phyloP scores from a whole-genome alignment of 30 jellyfish, hydroid and myxozoan genomes.

The Sanderia malayensis region DNA sequence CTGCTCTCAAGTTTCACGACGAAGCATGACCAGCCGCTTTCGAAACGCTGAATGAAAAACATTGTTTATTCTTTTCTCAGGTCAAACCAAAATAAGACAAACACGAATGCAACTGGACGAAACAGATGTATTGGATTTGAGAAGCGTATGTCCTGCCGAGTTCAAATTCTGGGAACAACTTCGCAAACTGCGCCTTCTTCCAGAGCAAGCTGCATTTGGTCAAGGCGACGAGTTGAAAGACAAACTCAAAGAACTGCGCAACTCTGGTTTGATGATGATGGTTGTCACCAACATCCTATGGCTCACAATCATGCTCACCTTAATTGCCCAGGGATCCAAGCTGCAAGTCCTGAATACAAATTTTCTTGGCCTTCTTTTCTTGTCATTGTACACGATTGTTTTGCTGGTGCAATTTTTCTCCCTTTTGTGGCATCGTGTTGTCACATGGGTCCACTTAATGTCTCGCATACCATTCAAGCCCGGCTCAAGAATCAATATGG shows the following conservation, averaged over 20 bases:
- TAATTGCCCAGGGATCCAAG: constrained; percentile 86
- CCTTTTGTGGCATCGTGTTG: constrained; percentile 80
- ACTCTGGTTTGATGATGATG: constrained; percentile 83
- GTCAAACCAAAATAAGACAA: constrained; percentile 79
- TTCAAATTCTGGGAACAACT: constrained; percentile 76
- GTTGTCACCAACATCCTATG: constrained; percentile 84
- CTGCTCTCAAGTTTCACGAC: too few species aligned
- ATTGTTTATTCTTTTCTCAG: too few species aligned
- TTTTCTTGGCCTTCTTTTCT: constrained; percentile 80
- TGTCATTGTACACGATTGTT: constrained; percentile 67
- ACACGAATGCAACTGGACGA: constrained; percentile 75
- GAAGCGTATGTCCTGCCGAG: constrained; percentile 50
- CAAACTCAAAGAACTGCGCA: constrained; percentile 80
- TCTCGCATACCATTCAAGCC: constrained; percentile 97
- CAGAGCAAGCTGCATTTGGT: constrained; percentile 97
- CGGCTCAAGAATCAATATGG: constrained; percentile 66
- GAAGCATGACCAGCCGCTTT: too few species aligned
- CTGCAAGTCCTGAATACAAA: constrained; percentile 87
- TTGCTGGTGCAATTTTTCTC: constrained; percentile 83
- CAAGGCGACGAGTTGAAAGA: constrained; percentile 90
- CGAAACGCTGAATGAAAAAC: too few species aligned
- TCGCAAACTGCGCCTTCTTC: constrained; percentile 73
- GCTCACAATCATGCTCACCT: constrained; percentile 85
- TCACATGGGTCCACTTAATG: constrained; percentile 89
- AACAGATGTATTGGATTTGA: constrained; percentile 30